Evolutionary conservation across 2,888 invertebrate species (phyloP).

Genomic region (Therioaphis trifolii): DNA sequence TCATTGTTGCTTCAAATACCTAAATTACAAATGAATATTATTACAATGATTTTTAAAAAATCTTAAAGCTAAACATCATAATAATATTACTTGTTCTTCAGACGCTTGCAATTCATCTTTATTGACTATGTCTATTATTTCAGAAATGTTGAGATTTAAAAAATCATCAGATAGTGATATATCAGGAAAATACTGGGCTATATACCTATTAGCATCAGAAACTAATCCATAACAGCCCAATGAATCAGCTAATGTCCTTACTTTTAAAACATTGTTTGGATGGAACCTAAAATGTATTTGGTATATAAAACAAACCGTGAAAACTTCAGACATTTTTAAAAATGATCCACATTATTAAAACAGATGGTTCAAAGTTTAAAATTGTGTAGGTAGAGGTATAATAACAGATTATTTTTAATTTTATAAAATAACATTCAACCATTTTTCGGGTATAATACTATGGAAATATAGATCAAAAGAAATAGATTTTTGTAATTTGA

Average conservation of each 20-base stretch:
- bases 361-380: too few species aligned
- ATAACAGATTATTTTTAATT: too few species aligned
- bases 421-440: too few species aligned
- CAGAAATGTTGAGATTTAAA: conserved; percentile 73
- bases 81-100: conserved; percentile 75
- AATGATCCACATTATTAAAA: too few species aligned
- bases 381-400: too few species aligned
- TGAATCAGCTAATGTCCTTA: conserved; percentile 83
- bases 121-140: conserved; percentile 77
- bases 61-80: background rate
- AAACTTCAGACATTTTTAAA: too few species aligned
- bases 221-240: conserved; percentile 79
- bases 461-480: too few species aligned
- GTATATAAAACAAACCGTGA: background rate
- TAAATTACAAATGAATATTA: conserved; percentile 65
- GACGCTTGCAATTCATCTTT: conserved; percentile 82
- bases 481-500: too few species aligned
- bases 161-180: conserved; percentile 84
- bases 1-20: conserved; percentile 86
- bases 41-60: background rate
- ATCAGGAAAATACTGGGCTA: conserved; percentile 82
- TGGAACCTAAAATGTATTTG: conserved; percentile 74
- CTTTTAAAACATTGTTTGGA: conserved; percentile 83
- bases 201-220: conserved; percentile 81
- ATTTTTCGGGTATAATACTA: too few species aligned